Percentiles rank a stretch among this genome's conserved stretches.
Conservation (phyloP, 2,797 vertebrate species). For the Pantherophis alleghaniensis region DNA sequence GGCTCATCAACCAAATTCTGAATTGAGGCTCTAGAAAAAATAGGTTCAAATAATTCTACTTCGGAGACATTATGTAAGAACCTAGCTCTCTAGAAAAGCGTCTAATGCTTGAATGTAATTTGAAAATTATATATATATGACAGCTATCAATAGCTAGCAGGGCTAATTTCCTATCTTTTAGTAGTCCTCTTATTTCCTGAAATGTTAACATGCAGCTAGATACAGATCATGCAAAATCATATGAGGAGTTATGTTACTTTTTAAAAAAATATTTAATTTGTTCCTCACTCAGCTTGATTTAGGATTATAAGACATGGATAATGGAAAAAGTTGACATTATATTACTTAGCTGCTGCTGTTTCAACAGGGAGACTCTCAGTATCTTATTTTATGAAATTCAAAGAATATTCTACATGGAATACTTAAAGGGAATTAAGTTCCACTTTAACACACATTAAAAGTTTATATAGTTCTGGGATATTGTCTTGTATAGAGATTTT, state of each 20-base stretch:
- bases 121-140: not conserved
- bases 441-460: not conserved
- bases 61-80: not conserved
- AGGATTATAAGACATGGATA: not conserved
- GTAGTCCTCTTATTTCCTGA: not conserved
- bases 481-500: not conserved
- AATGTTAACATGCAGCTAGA: not conserved
- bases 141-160: not conserved
- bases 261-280: not conserved
- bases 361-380: not conserved
- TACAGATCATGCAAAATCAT: not conserved
- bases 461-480: not conserved
- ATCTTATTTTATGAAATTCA: not conserved
- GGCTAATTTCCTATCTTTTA: not conserved
- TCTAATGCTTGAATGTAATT: not conserved
- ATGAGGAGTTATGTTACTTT: not conserved
- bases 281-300: not conserved
- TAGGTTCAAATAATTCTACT: not conserved
- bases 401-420: not conserved
- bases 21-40: not conserved
- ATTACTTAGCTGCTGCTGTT: not conserved
- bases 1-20: not conserved
- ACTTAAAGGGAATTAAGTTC: not conserved
- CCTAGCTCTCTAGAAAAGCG: not conserved
- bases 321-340: not conserved